Conservation (phyloP, 2,797 vertebrate genomes). For the Hemibagrus guttatus region DNA sequence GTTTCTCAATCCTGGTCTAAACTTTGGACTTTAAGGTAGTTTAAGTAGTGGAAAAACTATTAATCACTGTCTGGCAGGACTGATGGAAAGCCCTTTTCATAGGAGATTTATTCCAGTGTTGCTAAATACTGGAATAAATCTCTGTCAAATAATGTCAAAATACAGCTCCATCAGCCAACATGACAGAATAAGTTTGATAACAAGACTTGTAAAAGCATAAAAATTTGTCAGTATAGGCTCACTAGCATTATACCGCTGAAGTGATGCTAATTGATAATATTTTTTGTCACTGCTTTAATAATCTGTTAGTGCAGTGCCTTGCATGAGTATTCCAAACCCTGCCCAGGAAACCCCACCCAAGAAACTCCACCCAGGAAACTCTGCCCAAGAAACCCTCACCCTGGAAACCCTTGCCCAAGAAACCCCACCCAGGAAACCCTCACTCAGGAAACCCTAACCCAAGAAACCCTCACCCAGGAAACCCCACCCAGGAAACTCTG, state of each 20-base stretch:
- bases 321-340: neutral
- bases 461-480: no score
- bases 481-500: no score
- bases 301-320: neutral
- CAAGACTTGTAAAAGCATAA: neutral
- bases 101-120: conserved; percentile 13
- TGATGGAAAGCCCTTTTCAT: conserved; percentile 17
- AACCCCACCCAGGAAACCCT: no score
- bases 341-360: no score
- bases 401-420: no score
- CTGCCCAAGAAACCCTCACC: no score
- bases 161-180: neutral
- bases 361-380: no score
- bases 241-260: neutral
- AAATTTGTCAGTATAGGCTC: neutral
- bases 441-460: no score
- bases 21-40: neutral
- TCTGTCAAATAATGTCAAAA: conserved; percentile 19
- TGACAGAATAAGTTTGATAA: neutral
- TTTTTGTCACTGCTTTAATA: neutral
- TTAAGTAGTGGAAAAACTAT: conserved; percentile 31
- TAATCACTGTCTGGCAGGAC: conserved; percentile 23
- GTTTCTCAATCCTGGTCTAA: neutral
- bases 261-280: neutral
- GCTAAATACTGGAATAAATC: no score